Percentiles rank a stretch among this genome's conserved stretches.
phyloP scores from a whole-genome alignment of 2,888 invertebrate genomes.

The Cheilosia vulpina region DNA sequence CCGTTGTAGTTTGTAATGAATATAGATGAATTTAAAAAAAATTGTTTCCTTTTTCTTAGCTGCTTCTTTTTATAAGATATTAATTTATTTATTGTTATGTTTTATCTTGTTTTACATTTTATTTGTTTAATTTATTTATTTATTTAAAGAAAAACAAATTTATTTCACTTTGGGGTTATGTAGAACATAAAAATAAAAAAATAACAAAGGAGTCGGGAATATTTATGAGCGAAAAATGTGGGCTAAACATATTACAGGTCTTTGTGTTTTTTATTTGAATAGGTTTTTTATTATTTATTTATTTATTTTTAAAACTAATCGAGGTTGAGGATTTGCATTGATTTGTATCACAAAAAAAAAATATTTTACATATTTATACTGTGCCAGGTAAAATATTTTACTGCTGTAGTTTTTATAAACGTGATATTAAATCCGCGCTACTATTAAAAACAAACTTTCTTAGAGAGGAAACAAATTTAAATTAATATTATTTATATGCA shows the following conservation, averaged over 20 bases:
- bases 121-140: slow-evolving; percentile 38
- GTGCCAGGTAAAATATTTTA: slow-evolving; percentile 49
- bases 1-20: neutral
- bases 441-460: neutral
- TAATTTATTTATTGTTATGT: slow-evolving; percentile 44
- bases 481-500: slow-evolving; percentile 13
- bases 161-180: neutral
- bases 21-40: neutral
- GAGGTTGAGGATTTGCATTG: slow-evolving; percentile 20
- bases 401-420: slow-evolving; percentile 9
- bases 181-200: neutral
- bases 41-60: neutral
- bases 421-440: slow-evolving; percentile 20
- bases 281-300: neutral
- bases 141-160: neutral
- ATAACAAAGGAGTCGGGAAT: slow-evolving; percentile 4
- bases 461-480: neutral
- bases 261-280: slow-evolving; percentile 25
- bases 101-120: slow-evolving; percentile 36
- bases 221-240: neutral
- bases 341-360: slow-evolving; percentile 27
- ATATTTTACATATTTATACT: slow-evolving; percentile 36
- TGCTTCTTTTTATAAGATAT: slow-evolving; percentile 8
- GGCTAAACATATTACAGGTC: slow-evolving; percentile 18
- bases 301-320: slow-evolving; percentile 14